Percentiles rank a stretch among this genome's conserved stretches.
Evolutionary conservation across 2,113 vertebrate species (phyloP).

Genomic region (Typhlomys cinereus): DNA sequence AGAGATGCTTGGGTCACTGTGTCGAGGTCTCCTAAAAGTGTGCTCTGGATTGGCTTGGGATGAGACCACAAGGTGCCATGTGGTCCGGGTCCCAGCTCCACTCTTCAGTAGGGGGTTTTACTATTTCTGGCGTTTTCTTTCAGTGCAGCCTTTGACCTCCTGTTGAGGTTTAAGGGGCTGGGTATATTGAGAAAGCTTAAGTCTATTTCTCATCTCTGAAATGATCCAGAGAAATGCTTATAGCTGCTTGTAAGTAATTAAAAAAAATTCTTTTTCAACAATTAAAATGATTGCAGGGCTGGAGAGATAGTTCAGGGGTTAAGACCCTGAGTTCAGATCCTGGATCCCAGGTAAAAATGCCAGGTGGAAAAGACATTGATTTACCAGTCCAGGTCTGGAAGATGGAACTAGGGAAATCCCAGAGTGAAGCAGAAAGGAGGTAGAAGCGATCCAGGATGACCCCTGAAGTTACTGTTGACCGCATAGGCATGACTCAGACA

Average conservation of each 20-base stretch:
- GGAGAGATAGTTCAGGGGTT: neutral
- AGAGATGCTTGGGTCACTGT: neutral
- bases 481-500: too few species aligned
- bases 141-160: neutral
- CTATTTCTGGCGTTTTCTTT: neutral
- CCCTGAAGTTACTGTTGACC: too few species aligned
- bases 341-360: too few species aligned
- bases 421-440: too few species aligned
- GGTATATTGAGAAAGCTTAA: neutral
- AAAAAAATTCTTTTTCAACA: too few species aligned
- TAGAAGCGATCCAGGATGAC: too few species aligned
- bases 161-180: neutral
- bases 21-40: neutral
- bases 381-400: too few species aligned
- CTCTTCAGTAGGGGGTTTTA: neutral
- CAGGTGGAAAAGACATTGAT: too few species aligned
- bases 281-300: neutral
- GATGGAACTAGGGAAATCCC: too few species aligned
- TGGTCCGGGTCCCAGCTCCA: neutral
- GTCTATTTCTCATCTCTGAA: neutral
- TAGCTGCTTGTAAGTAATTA: constrained; percentile 28
- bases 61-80: neutral
- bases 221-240: neutral
- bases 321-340: neutral
- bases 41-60: neutral